Conservation (phyloP, 1,140 invertebrate species). For the Thaumatotibia leucotreta region DNA sequence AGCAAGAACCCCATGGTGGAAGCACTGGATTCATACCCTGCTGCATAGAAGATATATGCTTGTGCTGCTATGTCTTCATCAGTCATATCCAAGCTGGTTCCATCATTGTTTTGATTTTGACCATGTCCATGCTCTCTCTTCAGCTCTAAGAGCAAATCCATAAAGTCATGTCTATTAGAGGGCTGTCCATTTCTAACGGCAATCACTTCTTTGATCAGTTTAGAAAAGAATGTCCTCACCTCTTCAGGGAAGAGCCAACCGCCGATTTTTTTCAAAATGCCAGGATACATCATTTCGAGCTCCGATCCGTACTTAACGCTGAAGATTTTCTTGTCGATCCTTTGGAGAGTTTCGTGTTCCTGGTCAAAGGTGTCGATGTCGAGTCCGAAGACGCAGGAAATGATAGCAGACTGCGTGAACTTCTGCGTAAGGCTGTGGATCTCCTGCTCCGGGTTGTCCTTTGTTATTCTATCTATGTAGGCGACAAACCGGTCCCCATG, state of each 20-base stretch:
- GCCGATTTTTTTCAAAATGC: background rate
- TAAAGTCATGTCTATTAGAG: background rate
- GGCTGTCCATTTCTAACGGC: background rate
- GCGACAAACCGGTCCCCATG: background rate
- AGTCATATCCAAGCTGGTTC: background rate
- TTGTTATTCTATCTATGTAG: background rate
- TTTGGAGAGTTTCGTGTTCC: background rate
- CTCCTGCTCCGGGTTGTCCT: background rate
- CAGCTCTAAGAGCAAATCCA: background rate
- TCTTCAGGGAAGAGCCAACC: background rate
- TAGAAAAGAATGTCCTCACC: background rate
- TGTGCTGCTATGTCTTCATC: background rate
- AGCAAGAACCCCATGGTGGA: background rate
- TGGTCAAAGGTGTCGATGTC: background rate
- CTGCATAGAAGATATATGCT: background rate
- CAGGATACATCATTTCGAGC: conserved; percentile 13
- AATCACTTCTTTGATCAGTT: background rate
- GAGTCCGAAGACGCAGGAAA: background rate
- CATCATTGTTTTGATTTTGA: background rate
- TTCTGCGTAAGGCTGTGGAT: background rate
- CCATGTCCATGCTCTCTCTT: background rate
- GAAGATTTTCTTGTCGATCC: conserved; percentile 4
- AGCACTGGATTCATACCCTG: background rate
- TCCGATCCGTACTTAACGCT: background rate
- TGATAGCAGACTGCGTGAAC: background rate